Evolutionary conservation across 2,888 invertebrate genomes (phyloP), one percentile per base, ranked within the genome.

Genomic region (Torymus tubicola): DNA sequence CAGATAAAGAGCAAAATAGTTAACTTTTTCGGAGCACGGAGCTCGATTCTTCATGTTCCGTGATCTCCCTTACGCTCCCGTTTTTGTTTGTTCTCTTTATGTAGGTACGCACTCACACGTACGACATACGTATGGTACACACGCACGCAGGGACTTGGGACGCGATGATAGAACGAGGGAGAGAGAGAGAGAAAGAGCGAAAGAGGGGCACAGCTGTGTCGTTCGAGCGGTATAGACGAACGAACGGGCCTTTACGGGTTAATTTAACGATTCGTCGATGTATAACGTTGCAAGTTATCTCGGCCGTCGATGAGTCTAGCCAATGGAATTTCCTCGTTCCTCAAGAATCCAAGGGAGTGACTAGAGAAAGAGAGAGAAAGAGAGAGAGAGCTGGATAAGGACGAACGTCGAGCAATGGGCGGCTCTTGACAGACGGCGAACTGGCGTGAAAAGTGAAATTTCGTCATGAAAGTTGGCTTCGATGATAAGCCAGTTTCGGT

Each of bases 401-500:
- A n/a, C 16, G 18, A 42, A 58, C 24, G 58, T 50, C 24, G 31
- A 31, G 31, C 31, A 8, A 31, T 8, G 31, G 18, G 13, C 21
- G 16, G 11, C 16, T 24, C 58, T 64, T 55, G 50, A 60, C 64
- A 52, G 42, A n/a, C 12, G 13, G 31, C 2, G 52, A 16, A 71
- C 58, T 73, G 57, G 60, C 31, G 53, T 65, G 70, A 75, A 80
- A 80, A 80, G 69, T 75, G 80, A 80, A 80, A 80, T 80, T 75
- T 75, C 74, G 52, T 70, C 74, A 80, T 75, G 74, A 75, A 80
- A 80, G 73, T 75, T 58, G 65, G n/a, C 52, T 69, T 76, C 68
- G 67, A 72, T 78, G 73, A 81, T 81, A 81, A 81, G 78, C 70
- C 74, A 70, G 73, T 81, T 74, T 78, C 70, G 70, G 65, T 71